Percentiles rank a stretch among this genome's conserved stretches.
phyloP scores from a whole-genome alignment of 2,797 vertebrate species.

The Babyrousa celebensis region DNA sequence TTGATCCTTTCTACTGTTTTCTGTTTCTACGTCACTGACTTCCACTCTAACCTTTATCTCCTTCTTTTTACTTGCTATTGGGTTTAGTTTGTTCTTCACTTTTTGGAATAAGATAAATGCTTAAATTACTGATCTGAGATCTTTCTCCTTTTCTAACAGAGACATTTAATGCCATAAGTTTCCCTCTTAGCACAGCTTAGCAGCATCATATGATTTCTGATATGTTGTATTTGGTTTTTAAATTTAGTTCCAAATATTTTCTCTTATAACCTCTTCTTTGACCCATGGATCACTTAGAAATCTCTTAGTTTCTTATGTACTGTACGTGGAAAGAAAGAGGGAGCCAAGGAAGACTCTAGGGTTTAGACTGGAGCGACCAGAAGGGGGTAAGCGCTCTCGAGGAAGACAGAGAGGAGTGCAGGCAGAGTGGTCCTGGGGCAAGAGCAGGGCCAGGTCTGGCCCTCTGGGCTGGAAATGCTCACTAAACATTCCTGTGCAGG shows the following conservation, averaged over 20 bases:
- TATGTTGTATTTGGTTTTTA: neutral
- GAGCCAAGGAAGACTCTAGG: neutral
- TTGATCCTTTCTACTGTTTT: neutral
- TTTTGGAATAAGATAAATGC: neutral
- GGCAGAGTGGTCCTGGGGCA: accelerated
- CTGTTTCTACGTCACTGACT: neutral
- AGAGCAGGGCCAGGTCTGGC: neutral
- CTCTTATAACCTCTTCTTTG: neutral
- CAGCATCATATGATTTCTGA: neutral
- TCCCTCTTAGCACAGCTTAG: neutral
- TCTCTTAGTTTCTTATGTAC: neutral
- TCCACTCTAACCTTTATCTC: neutral
- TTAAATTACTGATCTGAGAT: neutral
- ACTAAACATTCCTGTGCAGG: accelerated
- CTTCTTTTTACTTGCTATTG: neutral
- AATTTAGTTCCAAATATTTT: neutral
- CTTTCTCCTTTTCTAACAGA: neutral
- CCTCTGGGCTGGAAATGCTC: neutral
- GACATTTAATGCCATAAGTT: neutral
- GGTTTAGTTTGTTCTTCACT: neutral
- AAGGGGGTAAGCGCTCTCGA: neutral
- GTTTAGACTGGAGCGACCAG: neutral
- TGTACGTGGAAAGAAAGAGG: neutral
- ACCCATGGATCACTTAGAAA: neutral
- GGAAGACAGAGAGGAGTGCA: accelerated